phyloP scores from a whole-genome alignment of 30 jellyfish, hydroid and myxozoan genomes.

The Hydra vulgaris region DNA sequence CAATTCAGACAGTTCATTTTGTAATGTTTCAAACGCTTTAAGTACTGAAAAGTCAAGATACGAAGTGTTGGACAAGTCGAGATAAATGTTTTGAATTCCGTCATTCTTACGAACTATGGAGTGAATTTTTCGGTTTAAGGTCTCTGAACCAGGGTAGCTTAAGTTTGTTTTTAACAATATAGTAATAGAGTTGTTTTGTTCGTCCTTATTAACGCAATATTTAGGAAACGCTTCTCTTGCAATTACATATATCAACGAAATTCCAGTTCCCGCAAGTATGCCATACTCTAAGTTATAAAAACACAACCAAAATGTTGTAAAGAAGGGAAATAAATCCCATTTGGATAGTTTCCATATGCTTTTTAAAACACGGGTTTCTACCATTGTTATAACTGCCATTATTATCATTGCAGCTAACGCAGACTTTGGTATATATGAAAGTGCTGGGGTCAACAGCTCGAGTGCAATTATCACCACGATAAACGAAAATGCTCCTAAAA shows the following conservation, averaged over 20 bases:
- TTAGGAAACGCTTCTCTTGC: conserved; percentile 59
- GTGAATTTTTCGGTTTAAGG: conserved; percentile 28
- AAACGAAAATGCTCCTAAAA: conserved; percentile 57
- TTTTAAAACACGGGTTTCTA: conserved; percentile 33
- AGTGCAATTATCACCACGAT: conserved; percentile 47
- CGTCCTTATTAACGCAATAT: conserved; percentile 3
- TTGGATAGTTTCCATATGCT: conserved; percentile 49
- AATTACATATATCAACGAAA: conserved; percentile 24
- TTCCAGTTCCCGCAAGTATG: conserved; percentile 39
- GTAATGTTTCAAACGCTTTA: background rate
- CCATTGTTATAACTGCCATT: conserved; percentile 50
- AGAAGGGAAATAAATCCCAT: conserved; percentile 42
- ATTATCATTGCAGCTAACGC: conserved; percentile 59
- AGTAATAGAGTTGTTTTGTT: conserved; percentile 17
- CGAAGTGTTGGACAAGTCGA: background rate
- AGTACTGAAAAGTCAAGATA: background rate
- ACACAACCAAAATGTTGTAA: conserved; percentile 45
- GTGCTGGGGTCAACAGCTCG: conserved; percentile 50
- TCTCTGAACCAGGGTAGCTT: conserved; percentile 61
- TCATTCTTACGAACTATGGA: background rate
- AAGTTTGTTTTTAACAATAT: conserved; percentile 38
- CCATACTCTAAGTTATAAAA: conserved; percentile 71
- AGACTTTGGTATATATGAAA: conserved; percentile 51
- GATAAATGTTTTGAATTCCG: background rate
- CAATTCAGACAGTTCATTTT: background rate